phyloP scores from a whole-genome alignment of 1,140 invertebrate genomes.

The Wasmannia auropunctata region DNA sequence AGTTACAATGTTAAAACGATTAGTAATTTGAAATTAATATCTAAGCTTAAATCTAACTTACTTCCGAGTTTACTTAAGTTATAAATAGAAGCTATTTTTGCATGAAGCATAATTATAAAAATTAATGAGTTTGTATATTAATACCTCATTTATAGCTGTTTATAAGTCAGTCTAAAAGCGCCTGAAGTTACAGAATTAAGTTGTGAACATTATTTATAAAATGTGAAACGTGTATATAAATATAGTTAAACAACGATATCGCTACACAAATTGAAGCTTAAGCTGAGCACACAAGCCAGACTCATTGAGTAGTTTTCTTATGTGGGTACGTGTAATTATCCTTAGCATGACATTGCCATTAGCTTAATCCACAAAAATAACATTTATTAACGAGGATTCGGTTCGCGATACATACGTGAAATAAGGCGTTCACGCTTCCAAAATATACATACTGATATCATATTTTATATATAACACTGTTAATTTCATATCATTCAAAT shows the following conservation, averaged over 20 bases:
- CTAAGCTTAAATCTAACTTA: slow-evolving; percentile 28
- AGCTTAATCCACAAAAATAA: slow-evolving; percentile 76
- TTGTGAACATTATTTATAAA: slow-evolving; percentile 5
- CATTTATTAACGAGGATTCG: slow-evolving; percentile 75
- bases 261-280: slow-evolving; percentile 40
- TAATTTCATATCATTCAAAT: not conserved
- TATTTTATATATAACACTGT: slow-evolving; percentile 20
- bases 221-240: not conserved
- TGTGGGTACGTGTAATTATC: slow-evolving; percentile 14
- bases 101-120: not conserved
- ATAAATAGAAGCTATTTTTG: slow-evolving; percentile 23
- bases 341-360: slow-evolving; percentile 45
- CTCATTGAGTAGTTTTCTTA: not conserved
- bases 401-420: slow-evolving; percentile 62
- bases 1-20: slow-evolving; percentile 40
- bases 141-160: not conserved
- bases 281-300: slow-evolving; percentile 30
- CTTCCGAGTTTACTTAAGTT: not conserved
- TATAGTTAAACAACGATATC: slow-evolving; percentile 23
- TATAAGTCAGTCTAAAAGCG: not conserved
- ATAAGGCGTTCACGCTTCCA: not conserved
- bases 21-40: not conserved
- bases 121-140: slow-evolving; percentile 3
- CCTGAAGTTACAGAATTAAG: not conserved
- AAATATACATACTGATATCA: slow-evolving; percentile 2